Evolutionary conservation across 2,113 vertebrate genomes (phyloP).

Genomic region (Daubentonia madagascariensis): DNA sequence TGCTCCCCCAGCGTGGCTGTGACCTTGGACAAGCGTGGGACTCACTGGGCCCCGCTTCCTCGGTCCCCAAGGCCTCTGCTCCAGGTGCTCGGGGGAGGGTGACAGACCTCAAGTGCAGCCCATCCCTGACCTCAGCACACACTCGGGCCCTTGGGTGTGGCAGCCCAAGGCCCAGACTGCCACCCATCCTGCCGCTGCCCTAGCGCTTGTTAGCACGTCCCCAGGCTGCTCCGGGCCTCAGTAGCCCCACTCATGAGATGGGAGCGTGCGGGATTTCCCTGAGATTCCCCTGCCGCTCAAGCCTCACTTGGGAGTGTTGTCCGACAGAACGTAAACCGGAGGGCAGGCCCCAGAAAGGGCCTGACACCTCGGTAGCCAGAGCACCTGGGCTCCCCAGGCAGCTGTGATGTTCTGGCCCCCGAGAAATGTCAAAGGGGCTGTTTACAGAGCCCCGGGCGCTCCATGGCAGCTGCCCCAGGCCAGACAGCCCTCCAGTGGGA

Average conservation of each 20-base stretch:
- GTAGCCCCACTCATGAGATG: accelerated
- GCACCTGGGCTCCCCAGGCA: accelerated
- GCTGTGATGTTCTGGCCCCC: background rate
- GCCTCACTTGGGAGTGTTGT: background rate
- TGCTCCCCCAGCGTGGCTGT: accelerated
- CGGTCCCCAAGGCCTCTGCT: accelerated
- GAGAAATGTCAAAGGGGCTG: background rate
- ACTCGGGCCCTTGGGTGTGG: accelerated
- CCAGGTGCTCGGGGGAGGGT: too few species aligned
- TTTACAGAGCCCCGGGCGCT: background rate
- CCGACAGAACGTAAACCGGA: background rate
- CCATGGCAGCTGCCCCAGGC: too few species aligned
- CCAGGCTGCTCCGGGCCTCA: accelerated
- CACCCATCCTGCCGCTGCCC: accelerated
- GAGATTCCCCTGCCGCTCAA: background rate
- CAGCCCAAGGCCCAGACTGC: background rate
- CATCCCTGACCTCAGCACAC: background rate
- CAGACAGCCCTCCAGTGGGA: too few species aligned
- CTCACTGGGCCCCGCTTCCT: background rate
- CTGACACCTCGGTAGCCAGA: background rate
- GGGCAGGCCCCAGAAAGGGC: background rate
- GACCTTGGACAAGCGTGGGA: background rate
- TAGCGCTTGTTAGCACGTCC: accelerated
- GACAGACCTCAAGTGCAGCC: too few species aligned
- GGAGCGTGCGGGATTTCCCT: accelerated